Evolutionary conservation across 2,888 invertebrate species (phyloP), one percentile per base, ranked within the genome.

Genomic region (Lasioglossum morio): DNA sequence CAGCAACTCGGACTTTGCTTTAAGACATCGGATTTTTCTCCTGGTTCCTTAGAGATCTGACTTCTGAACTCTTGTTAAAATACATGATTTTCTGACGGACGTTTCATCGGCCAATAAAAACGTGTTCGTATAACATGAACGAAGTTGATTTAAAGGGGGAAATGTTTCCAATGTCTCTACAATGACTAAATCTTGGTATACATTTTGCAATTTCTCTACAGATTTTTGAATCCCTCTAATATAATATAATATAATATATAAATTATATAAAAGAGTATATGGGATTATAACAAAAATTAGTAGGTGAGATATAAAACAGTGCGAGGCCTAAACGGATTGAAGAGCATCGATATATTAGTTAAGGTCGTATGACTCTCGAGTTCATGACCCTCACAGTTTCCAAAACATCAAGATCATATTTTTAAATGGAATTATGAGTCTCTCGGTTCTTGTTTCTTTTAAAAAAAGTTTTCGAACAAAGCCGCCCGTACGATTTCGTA

Each of bases 401-500:
- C 23, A 2, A 53, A n/a, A n/a, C 8, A 8, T 53, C 48, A 8
- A 53, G 53, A 48, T 19, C 48, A 19, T 48, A 19, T 48, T 48
- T 48, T 19, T 48, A 19, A 23, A 48, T 48, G 19, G 48, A n/a
- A 53, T n/a, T 10, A 19, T 3, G 53, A n/a, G 8, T 53, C n/a
- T n/a, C 10, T n/a, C 10, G 10, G 23, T 53, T 23, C 8, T 23
- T 53, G 23, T 23, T 53, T n/a, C 23, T 53, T 10, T 53, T 10
- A 53, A 53, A 23, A n/a, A 53, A 10, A 3, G 10, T 53, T 53
- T 10, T n/a, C 37, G 40, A 0, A n/a, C 16, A 79, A 86, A 85
- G 78, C 81, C 77, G 57, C 30, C 37, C 40, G 37, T 74, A 77
- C 53, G 79, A 77, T 86, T 85, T 85, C 81, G 53, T 5, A n/a